A percentile compares a stretch with the other conserved stretches of the same genome.
Evolutionary conservation across 92 coral and sea anemone genomes (phyloP).

Genomic region (Actinernus sp.): DNA sequence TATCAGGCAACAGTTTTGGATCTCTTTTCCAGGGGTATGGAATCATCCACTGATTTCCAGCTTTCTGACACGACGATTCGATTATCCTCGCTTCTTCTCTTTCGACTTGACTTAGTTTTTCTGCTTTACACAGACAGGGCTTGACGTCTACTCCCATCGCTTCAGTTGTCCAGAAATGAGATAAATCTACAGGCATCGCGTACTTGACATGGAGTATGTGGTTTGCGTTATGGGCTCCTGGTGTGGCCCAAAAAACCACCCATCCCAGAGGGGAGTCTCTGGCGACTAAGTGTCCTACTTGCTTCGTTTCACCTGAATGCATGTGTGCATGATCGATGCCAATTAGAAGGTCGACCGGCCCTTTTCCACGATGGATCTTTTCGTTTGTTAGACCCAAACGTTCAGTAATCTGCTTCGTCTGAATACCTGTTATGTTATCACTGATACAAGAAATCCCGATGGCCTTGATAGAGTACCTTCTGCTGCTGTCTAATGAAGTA

Average conservation of each 20-base stretch:
- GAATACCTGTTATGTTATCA: slow-evolving; percentile 30
- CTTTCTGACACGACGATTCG: neutral
- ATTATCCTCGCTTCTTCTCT: neutral
- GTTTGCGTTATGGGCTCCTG: slow-evolving; percentile 16
- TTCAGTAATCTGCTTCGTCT: neutral
- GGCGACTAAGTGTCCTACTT: slow-evolving; percentile 34
- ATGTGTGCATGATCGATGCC: slow-evolving; percentile 72
- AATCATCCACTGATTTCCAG: neutral
- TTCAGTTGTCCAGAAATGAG: slow-evolving; percentile 48
- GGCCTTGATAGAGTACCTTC: slow-evolving; percentile 24
- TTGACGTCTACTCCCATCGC: no score
- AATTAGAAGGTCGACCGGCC: slow-evolving; percentile 49
- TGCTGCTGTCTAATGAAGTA: slow-evolving; percentile 18
- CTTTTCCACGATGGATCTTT: slow-evolving; percentile 39
- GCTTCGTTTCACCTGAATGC: slow-evolving; percentile 62
- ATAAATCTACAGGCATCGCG: slow-evolving; percentile 34
- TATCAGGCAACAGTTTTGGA: no score
- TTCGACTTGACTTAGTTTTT: no score
- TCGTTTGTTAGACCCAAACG: slow-evolving; percentile 29
- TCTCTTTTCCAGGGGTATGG: no score
- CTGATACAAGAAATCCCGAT: slow-evolving; percentile 54
- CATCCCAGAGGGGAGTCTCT: slow-evolving; percentile 64
- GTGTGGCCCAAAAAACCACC: slow-evolving; percentile 41
- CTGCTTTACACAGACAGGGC: slow-evolving; percentile 38
- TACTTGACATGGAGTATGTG: slow-evolving; percentile 25